A percentile compares a stretch with the other conserved stretches of the same genome.
phyloP scores from a whole-genome alignment of 2,113 vertebrate genomes.

The Orthochromis malagaraziensis region DNA sequence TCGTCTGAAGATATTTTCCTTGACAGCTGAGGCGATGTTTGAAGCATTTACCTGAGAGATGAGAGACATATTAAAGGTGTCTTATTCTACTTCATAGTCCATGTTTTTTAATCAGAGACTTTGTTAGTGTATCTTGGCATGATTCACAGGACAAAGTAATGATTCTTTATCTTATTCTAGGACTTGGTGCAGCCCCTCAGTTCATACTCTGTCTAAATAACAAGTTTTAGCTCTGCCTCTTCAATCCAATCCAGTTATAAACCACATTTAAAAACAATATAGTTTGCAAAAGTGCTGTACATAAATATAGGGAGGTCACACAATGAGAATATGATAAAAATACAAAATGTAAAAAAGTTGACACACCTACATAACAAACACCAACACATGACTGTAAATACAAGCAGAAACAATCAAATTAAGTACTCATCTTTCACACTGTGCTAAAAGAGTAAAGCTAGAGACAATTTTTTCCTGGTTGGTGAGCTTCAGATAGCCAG shows the following conservation, averaged over 20 bases:
- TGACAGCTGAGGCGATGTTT: not conserved
- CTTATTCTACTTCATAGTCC: not conserved
- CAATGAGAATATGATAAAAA: not conserved
- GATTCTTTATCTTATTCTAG: not conserved
- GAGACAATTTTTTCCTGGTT: not conserved
- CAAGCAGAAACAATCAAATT: not conserved
- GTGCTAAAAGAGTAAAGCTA: not conserved
- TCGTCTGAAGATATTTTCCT: not conserved
- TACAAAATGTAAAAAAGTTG: not conserved
- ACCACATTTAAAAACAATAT: not conserved
- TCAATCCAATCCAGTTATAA: accelerated
- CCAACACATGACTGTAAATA: not conserved
- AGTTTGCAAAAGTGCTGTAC: not conserved
- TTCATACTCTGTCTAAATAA: not conserved
- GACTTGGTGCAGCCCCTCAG: not conserved
- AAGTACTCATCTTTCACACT: not conserved
- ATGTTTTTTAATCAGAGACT: not conserved
- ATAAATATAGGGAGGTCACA: not conserved
- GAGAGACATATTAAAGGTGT: not conserved
- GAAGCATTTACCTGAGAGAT: not conserved
- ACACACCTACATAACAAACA: not conserved
- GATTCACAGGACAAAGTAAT: not conserved
- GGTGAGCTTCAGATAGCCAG: not conserved
- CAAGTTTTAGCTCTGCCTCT: accelerated
- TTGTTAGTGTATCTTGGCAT: not conserved